These are phyloP conservation scores for Pterocles gutturalis DNA, from an alignment of 2,113 vertebrate genomes.

Conservation along the genomic window DNA sequence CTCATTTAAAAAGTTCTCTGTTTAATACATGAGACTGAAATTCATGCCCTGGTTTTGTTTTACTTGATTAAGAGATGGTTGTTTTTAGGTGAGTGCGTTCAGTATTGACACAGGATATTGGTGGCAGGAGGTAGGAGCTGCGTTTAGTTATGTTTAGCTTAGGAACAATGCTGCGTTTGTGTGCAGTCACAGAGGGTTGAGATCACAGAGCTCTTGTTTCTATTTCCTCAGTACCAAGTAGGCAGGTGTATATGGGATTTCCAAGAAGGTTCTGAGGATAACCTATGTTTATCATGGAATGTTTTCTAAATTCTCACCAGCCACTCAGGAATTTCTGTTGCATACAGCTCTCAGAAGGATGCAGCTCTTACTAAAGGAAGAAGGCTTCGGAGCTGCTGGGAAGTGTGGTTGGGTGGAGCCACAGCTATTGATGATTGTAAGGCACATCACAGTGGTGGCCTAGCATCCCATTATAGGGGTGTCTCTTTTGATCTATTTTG, in stretches of 20 bases:
- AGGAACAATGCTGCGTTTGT: neutral
- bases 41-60: neutral
- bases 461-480: neutral
- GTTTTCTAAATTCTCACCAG: neutral
- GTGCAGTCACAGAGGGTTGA: neutral
- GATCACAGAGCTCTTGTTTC: neutral
- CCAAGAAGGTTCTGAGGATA: neutral
- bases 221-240: neutral
- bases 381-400: neutral
- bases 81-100: neutral
- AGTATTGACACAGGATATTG: neutral
- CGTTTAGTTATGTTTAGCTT: neutral
- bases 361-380: neutral
- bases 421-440: neutral
- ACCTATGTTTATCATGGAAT: neutral
- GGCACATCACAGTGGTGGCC: neutral
- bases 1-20: neutral
- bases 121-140: neutral
- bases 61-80: neutral
- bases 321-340: neutral
- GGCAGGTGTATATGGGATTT: neutral
- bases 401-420: neutral
- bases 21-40: neutral
- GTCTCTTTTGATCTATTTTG: neutral
- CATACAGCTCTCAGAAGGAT: neutral